phyloP scores from a whole-genome alignment of 2,113 vertebrate species.

The Stigmatopora nigra region DNA sequence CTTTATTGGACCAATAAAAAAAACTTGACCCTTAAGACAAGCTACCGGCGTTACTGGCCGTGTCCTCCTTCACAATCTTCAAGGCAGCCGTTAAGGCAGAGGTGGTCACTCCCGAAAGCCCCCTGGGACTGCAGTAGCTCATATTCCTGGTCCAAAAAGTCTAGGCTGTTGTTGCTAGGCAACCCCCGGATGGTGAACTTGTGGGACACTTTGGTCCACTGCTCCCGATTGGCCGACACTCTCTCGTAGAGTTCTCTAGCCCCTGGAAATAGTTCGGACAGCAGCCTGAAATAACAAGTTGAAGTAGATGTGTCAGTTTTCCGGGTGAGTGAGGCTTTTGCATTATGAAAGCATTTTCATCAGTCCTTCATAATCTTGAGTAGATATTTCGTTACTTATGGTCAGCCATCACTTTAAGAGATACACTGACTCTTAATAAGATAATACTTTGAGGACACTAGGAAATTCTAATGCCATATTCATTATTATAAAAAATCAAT shows the following conservation, averaged over 20 bases:
- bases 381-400: too few species aligned
- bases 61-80: conserved; percentile 60
- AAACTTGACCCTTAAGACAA: conserved; percentile 13
- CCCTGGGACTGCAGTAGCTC: conserved; percentile 80
- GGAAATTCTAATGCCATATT: too few species aligned
- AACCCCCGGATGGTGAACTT: conserved; percentile 94
- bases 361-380: not conserved
- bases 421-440: too few species aligned
- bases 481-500: too few species aligned
- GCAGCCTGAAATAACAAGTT: conserved; percentile 68
- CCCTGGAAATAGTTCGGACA: conserved; percentile 86
- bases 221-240: conserved; percentile 88
- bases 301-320: not conserved
- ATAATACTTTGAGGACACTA: too few species aligned
- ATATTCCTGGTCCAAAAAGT: conserved; percentile 93
- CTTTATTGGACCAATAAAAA: conserved; percentile 44
- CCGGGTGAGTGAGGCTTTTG: not conserved
- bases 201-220: conserved; percentile 95
- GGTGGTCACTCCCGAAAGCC: conserved; percentile 65
- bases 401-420: too few species aligned
- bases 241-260: conserved; percentile 83
- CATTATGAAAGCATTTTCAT: not conserved
- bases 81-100: conserved; percentile 83
- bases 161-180: conserved; percentile 95
- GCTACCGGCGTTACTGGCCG: conserved; percentile 53